Conservation (phyloP, 2,888 invertebrate genomes). For the Drosophila testacea region DNA sequence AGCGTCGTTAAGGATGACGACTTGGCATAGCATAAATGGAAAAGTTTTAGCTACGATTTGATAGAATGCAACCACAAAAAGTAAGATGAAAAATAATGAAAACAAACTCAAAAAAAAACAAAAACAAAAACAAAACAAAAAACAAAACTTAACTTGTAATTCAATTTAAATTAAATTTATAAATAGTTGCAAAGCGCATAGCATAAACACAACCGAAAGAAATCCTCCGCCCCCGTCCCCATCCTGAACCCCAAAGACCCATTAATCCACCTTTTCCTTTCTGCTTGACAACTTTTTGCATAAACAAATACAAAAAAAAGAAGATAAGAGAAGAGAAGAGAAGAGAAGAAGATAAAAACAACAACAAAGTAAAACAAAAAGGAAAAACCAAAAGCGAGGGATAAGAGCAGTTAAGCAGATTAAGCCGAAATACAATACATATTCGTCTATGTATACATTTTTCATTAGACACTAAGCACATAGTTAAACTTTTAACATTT, state of each 20-base stretch:
- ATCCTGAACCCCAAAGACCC: constrained; percentile 1
- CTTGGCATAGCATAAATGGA: constrained; percentile 52
- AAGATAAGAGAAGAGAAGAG: constrained; percentile 15
- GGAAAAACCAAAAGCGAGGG: constrained; percentile 46
- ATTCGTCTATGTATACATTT: constrained; percentile 84
- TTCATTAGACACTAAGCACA: constrained; percentile 84
- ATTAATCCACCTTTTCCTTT: constrained; percentile 14
- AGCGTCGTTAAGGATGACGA: constrained; percentile 42
- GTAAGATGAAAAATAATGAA: constrained; percentile 18
- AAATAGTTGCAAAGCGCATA: constrained; percentile 77
- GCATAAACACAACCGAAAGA: constrained; percentile 67
- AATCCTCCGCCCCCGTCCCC: constrained; percentile 21
- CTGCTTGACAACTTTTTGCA: constrained; percentile 64
- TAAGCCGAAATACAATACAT: constrained; percentile 75
- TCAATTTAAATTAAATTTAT: constrained; percentile 78
- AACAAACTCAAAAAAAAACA: constrained; percentile 26
- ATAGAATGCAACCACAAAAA: constrained; percentile 53
- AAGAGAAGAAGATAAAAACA: constrained; percentile 31
- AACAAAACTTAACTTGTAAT: constrained; percentile 64
- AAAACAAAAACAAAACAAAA: constrained; percentile 9
- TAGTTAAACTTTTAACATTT: constrained; percentile 85
- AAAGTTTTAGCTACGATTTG: constrained; percentile 58
- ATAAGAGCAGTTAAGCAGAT: constrained; percentile 26
- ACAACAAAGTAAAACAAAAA: constrained; percentile 21
- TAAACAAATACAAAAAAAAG: constrained; percentile 28